phyloP scores from a whole-genome alignment of 2,113 vertebrate genomes.

The Cynocephalus volans region DNA sequence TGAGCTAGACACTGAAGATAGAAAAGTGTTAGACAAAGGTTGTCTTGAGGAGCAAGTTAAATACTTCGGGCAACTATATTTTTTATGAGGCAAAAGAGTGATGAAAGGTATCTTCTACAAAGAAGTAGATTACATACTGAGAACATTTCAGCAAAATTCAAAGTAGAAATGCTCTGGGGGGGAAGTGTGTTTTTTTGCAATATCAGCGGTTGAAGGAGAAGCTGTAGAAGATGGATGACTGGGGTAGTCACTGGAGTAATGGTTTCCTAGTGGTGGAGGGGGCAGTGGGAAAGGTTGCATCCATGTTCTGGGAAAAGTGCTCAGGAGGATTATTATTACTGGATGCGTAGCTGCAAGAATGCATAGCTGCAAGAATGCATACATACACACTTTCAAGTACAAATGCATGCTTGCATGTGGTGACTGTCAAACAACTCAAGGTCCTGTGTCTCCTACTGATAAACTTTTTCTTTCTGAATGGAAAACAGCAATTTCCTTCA shows the following conservation, averaged over 20 bases:
- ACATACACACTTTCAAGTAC: accelerated
- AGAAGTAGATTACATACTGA: background rate
- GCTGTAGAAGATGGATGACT: background rate
- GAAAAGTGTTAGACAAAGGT: background rate
- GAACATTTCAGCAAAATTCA: background rate
- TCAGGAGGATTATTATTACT: background rate
- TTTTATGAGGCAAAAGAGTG: background rate
- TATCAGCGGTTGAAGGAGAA: background rate
- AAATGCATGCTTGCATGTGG: accelerated
- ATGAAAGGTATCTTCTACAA: background rate
- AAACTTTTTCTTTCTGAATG: slow-evolving; percentile 17
- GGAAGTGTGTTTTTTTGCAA: background rate
- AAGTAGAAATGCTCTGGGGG: background rate
- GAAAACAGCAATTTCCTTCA: slow-evolving; percentile 74
- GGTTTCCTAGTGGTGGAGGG: background rate
- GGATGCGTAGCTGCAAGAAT: background rate
- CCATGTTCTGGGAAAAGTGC: background rate
- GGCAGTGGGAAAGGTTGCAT: background rate
- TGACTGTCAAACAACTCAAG: background rate
- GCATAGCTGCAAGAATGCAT: background rate
- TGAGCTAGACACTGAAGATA: background rate
- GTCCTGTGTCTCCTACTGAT: background rate
- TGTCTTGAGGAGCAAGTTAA: background rate
- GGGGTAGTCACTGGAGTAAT: background rate
- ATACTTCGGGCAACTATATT: background rate